Percentiles rank a stretch among this genome's conserved stretches.
These are phyloP conservation scores for Lysiphlebus fabarum DNA, from an alignment of 1,140 invertebrate genomes.

Conservation along the genomic window DNA sequence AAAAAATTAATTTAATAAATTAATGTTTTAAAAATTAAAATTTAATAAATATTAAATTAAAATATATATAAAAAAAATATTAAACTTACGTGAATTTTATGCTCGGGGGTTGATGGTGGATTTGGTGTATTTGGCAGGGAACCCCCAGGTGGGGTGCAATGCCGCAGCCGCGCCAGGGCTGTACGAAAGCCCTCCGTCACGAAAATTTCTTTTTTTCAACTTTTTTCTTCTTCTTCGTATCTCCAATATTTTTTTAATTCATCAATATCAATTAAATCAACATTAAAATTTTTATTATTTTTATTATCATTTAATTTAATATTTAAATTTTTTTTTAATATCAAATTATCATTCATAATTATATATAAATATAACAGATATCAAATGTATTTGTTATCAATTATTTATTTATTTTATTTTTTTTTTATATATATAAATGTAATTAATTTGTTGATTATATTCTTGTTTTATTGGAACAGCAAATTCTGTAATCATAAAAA, in stretches of 20 bases:
- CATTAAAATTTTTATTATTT: not conserved
- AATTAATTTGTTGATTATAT: no score
- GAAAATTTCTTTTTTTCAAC: conserved; percentile 46
- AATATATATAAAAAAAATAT: not conserved
- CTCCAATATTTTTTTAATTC: conserved; percentile 12
- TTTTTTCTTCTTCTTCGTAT: conserved; percentile 19
- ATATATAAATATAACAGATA: no score
- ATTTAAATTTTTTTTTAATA: no score
- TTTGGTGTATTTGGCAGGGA: conserved; percentile 53
- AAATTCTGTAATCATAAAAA: no score
- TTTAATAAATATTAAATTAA: not conserved
- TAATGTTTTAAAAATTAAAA: not conserved
- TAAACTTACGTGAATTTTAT: conserved; percentile 48
- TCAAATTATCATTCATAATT: no score
- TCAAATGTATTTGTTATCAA: no score
- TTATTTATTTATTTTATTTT: no score
- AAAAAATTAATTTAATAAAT: conserved; percentile 6
- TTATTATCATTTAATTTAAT: not conserved
- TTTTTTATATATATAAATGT: no score
- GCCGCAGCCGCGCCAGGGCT: conserved; percentile 57
- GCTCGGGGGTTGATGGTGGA: conserved; percentile 52
- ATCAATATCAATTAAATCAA: conserved; percentile 14
- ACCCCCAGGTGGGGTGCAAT: conserved; percentile 54
- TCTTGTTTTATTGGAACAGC: no score
- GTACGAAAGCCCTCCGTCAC: conserved; percentile 57